These are phyloP conservation scores for Jaculus jaculus DNA, from an alignment of 2,113 vertebrate species.

Conservation along the genomic window DNA sequence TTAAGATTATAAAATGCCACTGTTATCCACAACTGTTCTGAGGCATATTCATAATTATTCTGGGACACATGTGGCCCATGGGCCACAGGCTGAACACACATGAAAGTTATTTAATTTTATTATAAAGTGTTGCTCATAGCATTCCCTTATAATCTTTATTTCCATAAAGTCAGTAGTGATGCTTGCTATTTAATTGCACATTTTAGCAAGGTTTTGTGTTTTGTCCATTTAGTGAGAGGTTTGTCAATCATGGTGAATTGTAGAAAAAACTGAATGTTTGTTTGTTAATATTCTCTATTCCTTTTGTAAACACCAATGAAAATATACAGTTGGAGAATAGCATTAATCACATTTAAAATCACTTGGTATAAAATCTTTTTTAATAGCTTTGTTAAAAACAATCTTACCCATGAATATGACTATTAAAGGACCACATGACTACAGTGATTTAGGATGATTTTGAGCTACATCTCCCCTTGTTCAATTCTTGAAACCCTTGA, in stretches of 20 bases:
- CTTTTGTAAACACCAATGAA: conserved; percentile 23
- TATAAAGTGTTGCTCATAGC: not conserved
- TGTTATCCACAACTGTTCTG: no score
- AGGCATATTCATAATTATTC: no score
- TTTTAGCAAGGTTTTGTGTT: conserved; percentile 9
- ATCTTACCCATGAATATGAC: not conserved
- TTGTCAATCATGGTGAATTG: not conserved
- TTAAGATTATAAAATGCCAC: no score
- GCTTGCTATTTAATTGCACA: not conserved
- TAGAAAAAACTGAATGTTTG: conserved; percentile 24
- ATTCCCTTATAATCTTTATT: conserved; percentile 34
- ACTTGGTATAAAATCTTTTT: not conserved
- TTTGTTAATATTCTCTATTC: not conserved
- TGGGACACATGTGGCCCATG: no score
- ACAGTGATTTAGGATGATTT: conserved; percentile 2
- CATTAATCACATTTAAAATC: conserved; percentile 12
- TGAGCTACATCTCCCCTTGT: not conserved
- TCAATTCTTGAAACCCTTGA: conserved; percentile 5
- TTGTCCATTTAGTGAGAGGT: not conserved
- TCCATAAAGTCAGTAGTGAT: not conserved
- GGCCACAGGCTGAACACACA: no score
- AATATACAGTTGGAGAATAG: conserved; percentile 20
- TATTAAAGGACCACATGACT: not conserved
- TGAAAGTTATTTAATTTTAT: conserved; percentile 6
- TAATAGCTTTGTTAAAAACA: not conserved